These are phyloP conservation scores for Pseudonaja textilis DNA, from an alignment of 2,113 vertebrate species.

Conservation along the genomic window DNA sequence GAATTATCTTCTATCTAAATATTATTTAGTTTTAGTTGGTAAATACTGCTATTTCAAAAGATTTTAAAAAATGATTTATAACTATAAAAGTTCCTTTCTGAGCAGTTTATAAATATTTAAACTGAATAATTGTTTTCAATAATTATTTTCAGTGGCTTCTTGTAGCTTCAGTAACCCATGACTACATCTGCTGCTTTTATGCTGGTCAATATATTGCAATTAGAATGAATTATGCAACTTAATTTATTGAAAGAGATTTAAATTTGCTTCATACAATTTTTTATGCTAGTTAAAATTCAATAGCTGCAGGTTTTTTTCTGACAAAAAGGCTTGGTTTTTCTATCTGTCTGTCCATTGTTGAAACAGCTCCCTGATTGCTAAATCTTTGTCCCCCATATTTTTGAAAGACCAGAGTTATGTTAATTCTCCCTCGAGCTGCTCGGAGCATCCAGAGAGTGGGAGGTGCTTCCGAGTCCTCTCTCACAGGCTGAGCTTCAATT, in stretches of 20 bases:
- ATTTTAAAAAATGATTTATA: neutral
- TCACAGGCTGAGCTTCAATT: no score
- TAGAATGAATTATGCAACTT: neutral
- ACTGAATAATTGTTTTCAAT: neutral
- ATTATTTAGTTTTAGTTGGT: neutral
- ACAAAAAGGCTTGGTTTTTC: neutral
- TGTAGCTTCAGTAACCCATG: neutral
- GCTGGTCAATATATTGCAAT: neutral
- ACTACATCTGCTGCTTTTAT: neutral
- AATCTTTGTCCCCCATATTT: neutral
- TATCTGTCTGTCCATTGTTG: neutral
- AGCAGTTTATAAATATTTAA: neutral
- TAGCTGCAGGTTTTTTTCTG: neutral
- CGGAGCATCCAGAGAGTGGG: no score
- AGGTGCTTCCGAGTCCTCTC: no score
- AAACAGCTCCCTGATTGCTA: neutral
- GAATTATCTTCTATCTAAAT: neutral
- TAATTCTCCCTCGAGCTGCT: no score
- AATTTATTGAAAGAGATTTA: neutral
- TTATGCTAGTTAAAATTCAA: neutral
- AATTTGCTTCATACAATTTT: neutral
- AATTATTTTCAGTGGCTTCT: neutral
- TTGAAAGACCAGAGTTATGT: neutral
- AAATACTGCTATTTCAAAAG: neutral
- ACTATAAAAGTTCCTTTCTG: neutral